Percentiles rank a stretch among this genome's conserved stretches.
phyloP scores from a whole-genome alignment of 2,113 vertebrate species.

The Myxocyprinus asiaticus region DNA sequence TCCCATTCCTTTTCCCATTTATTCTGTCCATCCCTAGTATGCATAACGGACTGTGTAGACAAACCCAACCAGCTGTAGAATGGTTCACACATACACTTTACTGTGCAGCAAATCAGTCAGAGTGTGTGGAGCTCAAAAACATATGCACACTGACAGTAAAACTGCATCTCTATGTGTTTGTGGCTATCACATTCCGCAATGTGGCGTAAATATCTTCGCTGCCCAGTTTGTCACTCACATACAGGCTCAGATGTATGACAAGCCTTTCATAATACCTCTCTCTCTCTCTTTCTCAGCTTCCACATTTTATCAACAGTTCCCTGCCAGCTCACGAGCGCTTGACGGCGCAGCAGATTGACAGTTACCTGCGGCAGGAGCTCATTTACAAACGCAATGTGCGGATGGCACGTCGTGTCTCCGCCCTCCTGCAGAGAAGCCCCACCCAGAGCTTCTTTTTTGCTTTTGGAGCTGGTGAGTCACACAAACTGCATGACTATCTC shows the following conservation, averaged over 20 bases:
- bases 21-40: not conserved
- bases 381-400: conserved; percentile 98
- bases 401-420: conserved; percentile 91
- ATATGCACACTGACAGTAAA: not conserved
- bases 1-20: not conserved
- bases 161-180: not conserved
- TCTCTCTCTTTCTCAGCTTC: conserved; percentile 75
- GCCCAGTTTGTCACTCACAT: conserved; percentile 10
- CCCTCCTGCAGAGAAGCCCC: conserved; percentile 83
- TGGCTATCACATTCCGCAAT: too few relatives aligned
- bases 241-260: conserved; percentile 1
- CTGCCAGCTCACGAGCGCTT: conserved; percentile 88
- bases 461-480: conserved; percentile 90
- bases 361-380: conserved; percentile 97
- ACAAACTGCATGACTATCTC: not conserved
- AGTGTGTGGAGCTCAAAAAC: not conserved
- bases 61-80: not conserved
- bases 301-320: conserved; percentile 96
- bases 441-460: conserved; percentile 96
- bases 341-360: conserved; percentile 94
- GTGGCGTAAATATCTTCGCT: not conserved
- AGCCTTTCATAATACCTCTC: not conserved
- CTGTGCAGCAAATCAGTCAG: conserved; percentile 7
- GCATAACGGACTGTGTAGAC: not conserved
- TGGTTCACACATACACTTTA: not conserved